Base-by-base conservation (phyloP, 2,113 vertebrate genomes). In the Rana temporaria region DNA sequence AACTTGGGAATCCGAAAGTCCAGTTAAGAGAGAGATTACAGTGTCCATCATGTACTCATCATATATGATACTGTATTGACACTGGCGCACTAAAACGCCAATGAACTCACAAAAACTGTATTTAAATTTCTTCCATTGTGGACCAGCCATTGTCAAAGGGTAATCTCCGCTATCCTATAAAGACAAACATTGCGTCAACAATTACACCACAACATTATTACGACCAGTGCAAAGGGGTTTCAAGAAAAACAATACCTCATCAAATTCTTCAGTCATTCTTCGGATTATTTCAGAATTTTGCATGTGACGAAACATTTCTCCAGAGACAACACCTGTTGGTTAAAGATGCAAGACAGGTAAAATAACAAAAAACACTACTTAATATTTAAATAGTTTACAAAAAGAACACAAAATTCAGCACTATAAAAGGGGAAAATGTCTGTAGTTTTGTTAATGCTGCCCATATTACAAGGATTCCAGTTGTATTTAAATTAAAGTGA, bases 21-120 rank as follows among this genome's bases (percentile, higher is more conserved):
- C 98, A 48, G 98, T 99, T 59, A 99, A 96, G 85, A 99, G 96
- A 52, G 98, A 99, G 90, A 99, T 99, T 84, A 99, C 94, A 1
- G 97, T 99, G 85, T 99, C 98, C 98, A 99, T 99, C 97, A 99
- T 99, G 88, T 99, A 99, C 53, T 99, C 98, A 89, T 99, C 98
- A 88, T 99, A 99, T 93, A 99, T 99, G 93, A 99, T 99, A 91
- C 98, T 99, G 88, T 99, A 99, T 56, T 99, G 98, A 92, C 98
- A 99, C 69, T 99, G 98, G 81, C 98, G 95, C 84, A 99, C 97
- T 42, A 99, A 93, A 16, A 99, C 98, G 0, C 94, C 91, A 88
- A 99, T 99, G 89, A 99, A 99, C 94, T 99, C 98, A 92, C 98
- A 99, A 91, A 99, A 99, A 88, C 96, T 99, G 85, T 95, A 95